Percentiles rank a stretch among this genome's conserved stretches.
phyloP scores from a whole-genome alignment of 2,113 vertebrate species.

The Hippocampus abdominalis region DNA sequence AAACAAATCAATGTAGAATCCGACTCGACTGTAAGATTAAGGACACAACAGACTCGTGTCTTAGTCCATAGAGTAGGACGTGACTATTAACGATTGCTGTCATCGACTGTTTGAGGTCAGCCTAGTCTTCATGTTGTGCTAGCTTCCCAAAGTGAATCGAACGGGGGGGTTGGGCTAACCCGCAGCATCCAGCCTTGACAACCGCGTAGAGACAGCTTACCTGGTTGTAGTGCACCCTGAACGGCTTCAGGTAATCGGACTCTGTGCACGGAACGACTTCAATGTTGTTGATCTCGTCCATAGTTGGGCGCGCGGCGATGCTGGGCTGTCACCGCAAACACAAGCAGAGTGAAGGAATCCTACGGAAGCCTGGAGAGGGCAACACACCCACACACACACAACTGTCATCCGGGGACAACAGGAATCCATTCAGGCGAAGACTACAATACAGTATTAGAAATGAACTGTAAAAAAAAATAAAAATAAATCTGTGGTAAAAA shows the following conservation, averaged over 20 bases:
- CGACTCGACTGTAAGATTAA: neutral
- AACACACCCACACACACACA: neutral
- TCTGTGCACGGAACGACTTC: slow-evolving; percentile 77
- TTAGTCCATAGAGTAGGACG: neutral
- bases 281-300: slow-evolving; percentile 78
- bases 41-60: neutral
- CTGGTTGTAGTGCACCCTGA: slow-evolving; percentile 82
- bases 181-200: slow-evolving; percentile 39
- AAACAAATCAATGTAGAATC: neutral
- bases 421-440: neutral
- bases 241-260: slow-evolving; percentile 80
- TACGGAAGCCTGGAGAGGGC: slow-evolving; percentile 71
- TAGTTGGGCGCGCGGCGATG: slow-evolving; percentile 55
- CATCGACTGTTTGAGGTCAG: slow-evolving; percentile 27
- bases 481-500: too few species aligned
- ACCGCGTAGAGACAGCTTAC: slow-evolving; percentile 64
- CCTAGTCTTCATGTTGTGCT: slow-evolving; percentile 42
- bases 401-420: neutral
- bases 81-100: neutral
- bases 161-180: slow-evolving; percentile 64
- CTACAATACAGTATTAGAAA: too few species aligned
- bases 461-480: too few species aligned
- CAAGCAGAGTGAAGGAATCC: slow-evolving; percentile 59
- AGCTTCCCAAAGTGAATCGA: slow-evolving; percentile 17
- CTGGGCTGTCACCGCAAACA: slow-evolving; percentile 54